Evolutionary conservation across 2,888 invertebrate species (phyloP), one percentile per base, ranked within the genome.

Genomic region (Strigamia transsilvanica): DNA sequence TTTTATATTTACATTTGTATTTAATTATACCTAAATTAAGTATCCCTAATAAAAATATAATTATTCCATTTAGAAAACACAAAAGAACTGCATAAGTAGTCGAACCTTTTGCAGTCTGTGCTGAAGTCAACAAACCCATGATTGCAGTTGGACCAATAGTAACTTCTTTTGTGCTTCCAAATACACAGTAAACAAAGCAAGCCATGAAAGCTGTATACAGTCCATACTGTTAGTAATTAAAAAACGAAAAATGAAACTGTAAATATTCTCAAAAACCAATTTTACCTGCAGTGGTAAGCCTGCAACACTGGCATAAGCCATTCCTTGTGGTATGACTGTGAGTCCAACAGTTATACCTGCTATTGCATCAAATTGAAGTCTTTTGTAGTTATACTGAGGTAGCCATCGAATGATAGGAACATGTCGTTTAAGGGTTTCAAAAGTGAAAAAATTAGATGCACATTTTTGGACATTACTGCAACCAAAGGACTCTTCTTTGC

Each of bases 111-210:
- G 82, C 66, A 5, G 83, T 83, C 82, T 85, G 84, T 32, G 85
- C 85, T 9, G 87, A 88, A 0, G 96, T 96, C 85, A 97, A 91
- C 82, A 97, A 90, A 4, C 97, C 94, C 91, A 98, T 92, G 82
- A 97, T 91, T 15, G 98, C 97, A 0, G 97, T 97, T 2, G 98
- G 97, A 9, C 98, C 97, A 85, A 96, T 92, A 0, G 97, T 96
- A 83, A 96, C 94, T 87, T 97, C 96, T 88, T 96, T 95, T 87
- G 96, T 95, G 84, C 95, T 96, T 79, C 97, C 97, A 85, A 98
- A 91, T 85, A 97, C 89, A 85, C 95, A 93, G 90, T 98, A 98
- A 83, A 97, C 90, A 88, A 97, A 93, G 87, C 94, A 94, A 78
- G 97, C 96, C 86, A 97, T 89, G 89, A 97, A 97, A 15, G 97